phyloP scores from a whole-genome alignment of 2,113 vertebrate genomes.

The Cottus gobio region DNA sequence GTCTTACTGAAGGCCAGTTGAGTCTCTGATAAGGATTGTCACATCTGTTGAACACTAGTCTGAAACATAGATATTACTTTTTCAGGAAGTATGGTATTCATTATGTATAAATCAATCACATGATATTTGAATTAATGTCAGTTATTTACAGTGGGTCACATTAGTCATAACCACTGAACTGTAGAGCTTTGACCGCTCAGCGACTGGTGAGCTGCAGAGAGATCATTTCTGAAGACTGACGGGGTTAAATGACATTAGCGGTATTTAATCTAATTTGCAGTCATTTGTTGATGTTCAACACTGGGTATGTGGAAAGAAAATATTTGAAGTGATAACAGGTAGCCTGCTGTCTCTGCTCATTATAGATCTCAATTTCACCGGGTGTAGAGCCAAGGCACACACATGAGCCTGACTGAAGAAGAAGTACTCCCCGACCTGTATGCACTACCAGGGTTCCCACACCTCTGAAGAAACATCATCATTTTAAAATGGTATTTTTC shows the following conservation, averaged over 20 bases:
- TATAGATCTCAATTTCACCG: conserved; percentile 76
- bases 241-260: conserved; percentile 71
- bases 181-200: conserved; percentile 31
- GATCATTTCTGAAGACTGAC: conserved; percentile 27
- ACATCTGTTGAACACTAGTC: conserved; percentile 43
- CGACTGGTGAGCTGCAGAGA: conserved; percentile 36
- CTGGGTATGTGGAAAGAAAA: conserved; percentile 83
- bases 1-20: neutral
- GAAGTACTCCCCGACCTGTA: conserved; percentile 43
- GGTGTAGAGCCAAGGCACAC: conserved; percentile 74
- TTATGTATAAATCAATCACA: conserved; percentile 25
- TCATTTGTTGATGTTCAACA: conserved; percentile 82
- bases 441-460: conserved; percentile 22
- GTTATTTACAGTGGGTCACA: conserved; percentile 32
- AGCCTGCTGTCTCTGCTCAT: conserved; percentile 76
- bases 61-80: conserved; percentile 14
- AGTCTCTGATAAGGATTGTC: conserved; percentile 6
- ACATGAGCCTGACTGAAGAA: conserved; percentile 55
- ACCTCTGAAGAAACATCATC: conserved; percentile 19
- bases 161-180: conserved; percentile 41
- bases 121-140: conserved; percentile 39
- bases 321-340: conserved; percentile 86
- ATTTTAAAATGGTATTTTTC: conserved; percentile 30
- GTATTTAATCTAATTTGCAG: conserved; percentile 80
- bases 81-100: conserved; percentile 17